Evolutionary conservation across 2,888 invertebrate species (phyloP), one percentile per base, ranked within the genome.

Genomic region (Ctena decussata): DNA sequence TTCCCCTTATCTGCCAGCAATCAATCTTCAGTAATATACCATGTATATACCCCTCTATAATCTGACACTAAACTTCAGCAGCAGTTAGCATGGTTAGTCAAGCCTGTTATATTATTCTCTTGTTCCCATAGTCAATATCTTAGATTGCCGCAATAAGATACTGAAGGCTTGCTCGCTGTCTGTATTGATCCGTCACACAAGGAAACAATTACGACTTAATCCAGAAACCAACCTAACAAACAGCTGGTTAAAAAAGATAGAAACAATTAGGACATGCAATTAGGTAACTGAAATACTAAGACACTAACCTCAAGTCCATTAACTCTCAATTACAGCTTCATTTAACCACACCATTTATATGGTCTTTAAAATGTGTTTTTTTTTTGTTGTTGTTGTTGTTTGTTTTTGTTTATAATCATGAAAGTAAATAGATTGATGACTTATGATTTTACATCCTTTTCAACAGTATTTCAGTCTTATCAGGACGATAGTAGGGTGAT

Each of bases 31-130:
- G 72, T 41, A 46, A 41, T 44, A 65, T 65, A 65, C 70, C 60
- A 79, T 84, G 84, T 80, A 84, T 84, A 80, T 80, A 84, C 80
- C 53, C 79, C 74, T 32, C 60, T 74, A 44, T 65, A 82, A 60
- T 73, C 73, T 35, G 30, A 35, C 65, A 65, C 65, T 35, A 65
- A 65, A 65, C 35, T 65, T 8, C 65, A 65, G 65, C 32, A n/a
- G 65, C 65, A 12, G n/a, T n/a, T n/a, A n/a, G n/a, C n/a, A n/a
- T n/a, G 30, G 35, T 65, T 35, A 65, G 65, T 65, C 65, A 65
- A 24, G 30, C 18, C 8, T 11, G 35, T 65, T 65, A 32, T 35
- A 2, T 12, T 32, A 21, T 65, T 65, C 65, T 65, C 65, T 35
- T 15, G 3, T 27, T 27, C n/a, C 5, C 3, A 6, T 21, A 35